phyloP scores from a whole-genome alignment of 92 coral and sea anemone species.

The Zoanthus sansibaricus region DNA sequence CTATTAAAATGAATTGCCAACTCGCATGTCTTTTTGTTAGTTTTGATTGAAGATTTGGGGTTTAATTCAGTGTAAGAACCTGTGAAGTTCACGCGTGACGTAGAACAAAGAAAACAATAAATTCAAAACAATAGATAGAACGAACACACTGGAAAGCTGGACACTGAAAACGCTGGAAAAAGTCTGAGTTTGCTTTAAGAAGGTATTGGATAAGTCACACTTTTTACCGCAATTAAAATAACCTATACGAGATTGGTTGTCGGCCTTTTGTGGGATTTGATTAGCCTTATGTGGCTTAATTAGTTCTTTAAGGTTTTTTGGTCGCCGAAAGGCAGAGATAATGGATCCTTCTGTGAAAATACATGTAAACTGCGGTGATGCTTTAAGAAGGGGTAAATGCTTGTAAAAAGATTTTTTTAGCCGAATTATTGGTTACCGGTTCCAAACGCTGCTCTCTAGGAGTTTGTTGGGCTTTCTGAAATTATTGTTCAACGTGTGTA shows the following conservation, averaged over 20 bases:
- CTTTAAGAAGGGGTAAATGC: constrained; percentile 2
- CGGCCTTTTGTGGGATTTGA: neutral
- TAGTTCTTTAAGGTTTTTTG: constrained; percentile 49
- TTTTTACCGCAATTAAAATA: constrained; percentile 42
- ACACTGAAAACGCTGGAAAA: neutral
- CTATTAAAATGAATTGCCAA: neutral
- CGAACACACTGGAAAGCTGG: too few relatives aligned
- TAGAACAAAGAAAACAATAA: too few relatives aligned
- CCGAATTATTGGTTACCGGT: neutral
- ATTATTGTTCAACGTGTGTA: constrained; percentile 5
- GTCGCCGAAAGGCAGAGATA: constrained; percentile 39
- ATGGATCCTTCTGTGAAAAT: constrained; percentile 16
- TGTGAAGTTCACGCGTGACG: too few relatives aligned
- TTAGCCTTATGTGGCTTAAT: constrained; percentile 20
- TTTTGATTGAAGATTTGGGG: neutral
- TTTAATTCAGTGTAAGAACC: neutral
- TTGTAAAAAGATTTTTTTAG: constrained; percentile 13
- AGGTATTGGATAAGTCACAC: constrained; percentile 38
- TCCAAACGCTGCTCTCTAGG: neutral
- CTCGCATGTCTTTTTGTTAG: constrained; percentile 4
- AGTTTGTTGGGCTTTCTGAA: constrained; percentile 11
- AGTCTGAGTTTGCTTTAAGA: constrained; percentile 1
- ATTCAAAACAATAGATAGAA: too few relatives aligned
- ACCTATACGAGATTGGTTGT: constrained; percentile 10
- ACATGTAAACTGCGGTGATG: constrained; percentile 24